These are phyloP conservation scores for Desoria tigrina DNA, from an alignment of 2,888 invertebrate genomes.

Conservation along the genomic window DNA sequence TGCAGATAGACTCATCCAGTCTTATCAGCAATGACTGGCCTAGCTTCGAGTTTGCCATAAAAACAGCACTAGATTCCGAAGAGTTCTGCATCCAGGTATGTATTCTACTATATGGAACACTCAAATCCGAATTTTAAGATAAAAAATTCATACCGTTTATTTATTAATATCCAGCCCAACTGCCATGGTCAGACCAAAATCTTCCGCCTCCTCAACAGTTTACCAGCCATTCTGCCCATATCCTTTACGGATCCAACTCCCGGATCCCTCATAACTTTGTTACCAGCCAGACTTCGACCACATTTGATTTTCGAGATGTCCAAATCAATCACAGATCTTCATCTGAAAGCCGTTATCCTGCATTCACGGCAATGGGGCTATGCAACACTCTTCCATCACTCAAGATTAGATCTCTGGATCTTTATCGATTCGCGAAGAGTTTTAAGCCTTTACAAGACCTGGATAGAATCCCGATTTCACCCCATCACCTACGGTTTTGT, in stretches of 20 bases:
- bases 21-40: slow-evolving; percentile 48
- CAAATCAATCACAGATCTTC: slow-evolving; percentile 37
- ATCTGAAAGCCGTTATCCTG: slow-evolving; percentile 39
- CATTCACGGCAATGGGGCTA: slow-evolving; percentile 42
- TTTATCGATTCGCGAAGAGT: slow-evolving; percentile 48
- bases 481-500: slow-evolving; percentile 38
- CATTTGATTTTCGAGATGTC: slow-evolving; percentile 51
- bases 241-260: slow-evolving; percentile 42
- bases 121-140: too few species aligned
- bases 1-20: slow-evolving; percentile 46
- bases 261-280: slow-evolving; percentile 33
- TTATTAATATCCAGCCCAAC: slow-evolving; percentile 47
- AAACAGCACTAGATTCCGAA: slow-evolving; percentile 49
- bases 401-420: slow-evolving; percentile 50
- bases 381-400: slow-evolving; percentile 50
- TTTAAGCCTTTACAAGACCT: slow-evolving; percentile 37
- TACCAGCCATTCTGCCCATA: slow-evolving; percentile 46
- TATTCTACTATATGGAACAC: background rate
- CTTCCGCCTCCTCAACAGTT: slow-evolving; percentile 45
- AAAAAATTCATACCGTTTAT: too few species aligned
- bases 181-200: slow-evolving; percentile 52
- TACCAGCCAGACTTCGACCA: slow-evolving; percentile 46
- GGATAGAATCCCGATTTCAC: slow-evolving; percentile 43
- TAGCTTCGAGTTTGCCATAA: slow-evolving; percentile 51
- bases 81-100: slow-evolving; percentile 52